Evolutionary conservation across 1,140 invertebrate species (phyloP).

Genomic region (Cephus cinctus): DNA sequence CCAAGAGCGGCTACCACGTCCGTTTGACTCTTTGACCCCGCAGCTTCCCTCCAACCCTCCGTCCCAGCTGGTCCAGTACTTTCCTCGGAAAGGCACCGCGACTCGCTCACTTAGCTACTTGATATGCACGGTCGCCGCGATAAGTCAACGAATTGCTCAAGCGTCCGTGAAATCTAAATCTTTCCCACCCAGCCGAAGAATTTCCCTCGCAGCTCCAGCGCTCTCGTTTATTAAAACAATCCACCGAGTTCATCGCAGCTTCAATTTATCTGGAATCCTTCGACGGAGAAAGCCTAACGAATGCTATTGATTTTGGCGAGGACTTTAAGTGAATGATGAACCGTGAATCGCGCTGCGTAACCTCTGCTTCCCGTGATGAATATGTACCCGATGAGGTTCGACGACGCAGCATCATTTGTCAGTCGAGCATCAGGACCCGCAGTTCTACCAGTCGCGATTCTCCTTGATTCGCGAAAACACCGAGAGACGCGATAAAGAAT

Average conservation of each 20-base stretch:
- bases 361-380: neutral
- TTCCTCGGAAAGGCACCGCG: too few relatives aligned
- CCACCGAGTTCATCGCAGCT: slow-evolving; percentile 45
- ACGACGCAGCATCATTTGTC: slow-evolving; percentile 1
- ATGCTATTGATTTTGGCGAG: too few relatives aligned
- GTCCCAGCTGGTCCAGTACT: too few relatives aligned
- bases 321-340: too few relatives aligned
- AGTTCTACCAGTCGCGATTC: neutral
- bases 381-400: neutral
- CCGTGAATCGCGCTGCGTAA: too few relatives aligned
- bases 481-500: too few relatives aligned
- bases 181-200: slow-evolving; percentile 35
- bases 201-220: slow-evolving; percentile 22
- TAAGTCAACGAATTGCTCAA: slow-evolving; percentile 42
- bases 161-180: slow-evolving; percentile 43
- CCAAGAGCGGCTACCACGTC: too few relatives aligned
- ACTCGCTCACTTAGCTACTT: too few relatives aligned
- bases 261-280: slow-evolving; percentile 46
- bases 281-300: slow-evolving; percentile 16
- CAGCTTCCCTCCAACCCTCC: too few relatives aligned
- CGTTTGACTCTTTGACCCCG: too few relatives aligned
- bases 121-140: slow-evolving; percentile 31
- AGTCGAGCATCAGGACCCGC: neutral
- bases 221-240: slow-evolving; percentile 39
- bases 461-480: neutral